Conservation (phyloP, 2,113 vertebrate species). For the Eulemur rufifrons region DNA sequence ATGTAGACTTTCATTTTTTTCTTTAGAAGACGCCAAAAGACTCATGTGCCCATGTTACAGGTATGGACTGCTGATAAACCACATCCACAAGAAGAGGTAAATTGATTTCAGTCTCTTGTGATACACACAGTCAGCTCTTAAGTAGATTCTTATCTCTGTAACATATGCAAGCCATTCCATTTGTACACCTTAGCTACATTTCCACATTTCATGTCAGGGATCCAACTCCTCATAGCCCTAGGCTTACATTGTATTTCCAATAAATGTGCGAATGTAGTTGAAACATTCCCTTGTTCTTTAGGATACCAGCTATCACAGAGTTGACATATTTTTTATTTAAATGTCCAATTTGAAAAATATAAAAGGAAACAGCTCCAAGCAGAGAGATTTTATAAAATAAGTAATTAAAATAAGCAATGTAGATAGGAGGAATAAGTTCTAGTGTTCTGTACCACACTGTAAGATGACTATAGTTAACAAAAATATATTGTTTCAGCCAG, state of each 20-base stretch:
- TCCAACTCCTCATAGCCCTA: neutral
- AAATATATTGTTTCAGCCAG: too few species aligned
- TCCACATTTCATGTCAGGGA: neutral
- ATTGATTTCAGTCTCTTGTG: neutral
- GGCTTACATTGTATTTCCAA: neutral
- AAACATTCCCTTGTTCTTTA: neutral
- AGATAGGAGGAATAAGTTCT: too few species aligned
- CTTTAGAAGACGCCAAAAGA: slow-evolving; percentile 93
- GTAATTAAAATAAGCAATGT: neutral
- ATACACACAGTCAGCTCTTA: neutral
- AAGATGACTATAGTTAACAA: too few species aligned
- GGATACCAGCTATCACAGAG: neutral
- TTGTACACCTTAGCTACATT: neutral
- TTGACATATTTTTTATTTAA: neutral
- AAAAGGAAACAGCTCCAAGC: neutral
- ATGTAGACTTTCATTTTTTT: slow-evolving; percentile 60
- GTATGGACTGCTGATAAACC: slow-evolving; percentile 98
- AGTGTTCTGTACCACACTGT: too few species aligned
- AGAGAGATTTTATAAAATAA: neutral
- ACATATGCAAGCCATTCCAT: neutral
- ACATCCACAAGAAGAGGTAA: slow-evolving; percentile 97
- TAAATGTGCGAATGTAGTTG: neutral
- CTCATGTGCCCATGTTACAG: slow-evolving; percentile 95
- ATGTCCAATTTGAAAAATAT: slow-evolving; percentile 4
- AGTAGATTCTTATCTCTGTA: neutral